These are phyloP conservation scores for Ariopsis seemanni DNA, from an alignment of 2,113 vertebrate species.

Conservation along the genomic window DNA sequence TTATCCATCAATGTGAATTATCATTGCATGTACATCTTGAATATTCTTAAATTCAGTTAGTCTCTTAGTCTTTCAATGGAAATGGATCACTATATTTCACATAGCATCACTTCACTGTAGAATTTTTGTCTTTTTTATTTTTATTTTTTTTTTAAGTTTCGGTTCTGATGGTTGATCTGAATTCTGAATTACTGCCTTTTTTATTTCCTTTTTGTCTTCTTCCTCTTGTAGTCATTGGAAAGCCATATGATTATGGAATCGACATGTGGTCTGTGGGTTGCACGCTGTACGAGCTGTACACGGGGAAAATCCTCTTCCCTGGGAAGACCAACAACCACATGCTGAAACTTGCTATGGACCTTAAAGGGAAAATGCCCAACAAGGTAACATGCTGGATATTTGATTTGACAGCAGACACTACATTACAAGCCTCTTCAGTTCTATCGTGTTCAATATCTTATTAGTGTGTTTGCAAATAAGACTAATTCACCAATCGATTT, in stretches of 20 bases:
- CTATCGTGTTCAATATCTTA: too few relatives aligned
- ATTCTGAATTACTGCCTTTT: not conserved
- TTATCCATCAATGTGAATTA: not conserved
- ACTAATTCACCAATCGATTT: not conserved
- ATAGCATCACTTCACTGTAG: not conserved
- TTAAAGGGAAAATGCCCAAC: conserved; percentile 99
- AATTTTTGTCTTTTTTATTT: not conserved
- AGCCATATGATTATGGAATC: conserved; percentile 97
- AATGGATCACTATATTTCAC: not conserved
- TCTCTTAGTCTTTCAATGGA: not conserved
- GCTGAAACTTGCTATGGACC: conserved; percentile 98
- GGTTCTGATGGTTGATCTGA: not conserved
- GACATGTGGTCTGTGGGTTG: conserved; percentile 99
- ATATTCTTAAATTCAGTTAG: not conserved
- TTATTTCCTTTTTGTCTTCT: too few relatives aligned
- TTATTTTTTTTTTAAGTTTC: not conserved
- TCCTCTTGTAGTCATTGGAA: conserved; percentile 87
- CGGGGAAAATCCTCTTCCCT: conserved; percentile 95
- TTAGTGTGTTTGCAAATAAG: not conserved
- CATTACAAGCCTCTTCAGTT: not conserved
- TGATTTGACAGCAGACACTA: not conserved
- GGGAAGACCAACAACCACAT: conserved; percentile 99
- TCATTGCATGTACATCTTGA: not conserved
- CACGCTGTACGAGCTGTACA: conserved; percentile 96
- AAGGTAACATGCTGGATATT: conserved; percentile 74